Base-by-base conservation (phyloP, 2,113 vertebrate species). In the Herpetotheres cachinnans region DNA sequence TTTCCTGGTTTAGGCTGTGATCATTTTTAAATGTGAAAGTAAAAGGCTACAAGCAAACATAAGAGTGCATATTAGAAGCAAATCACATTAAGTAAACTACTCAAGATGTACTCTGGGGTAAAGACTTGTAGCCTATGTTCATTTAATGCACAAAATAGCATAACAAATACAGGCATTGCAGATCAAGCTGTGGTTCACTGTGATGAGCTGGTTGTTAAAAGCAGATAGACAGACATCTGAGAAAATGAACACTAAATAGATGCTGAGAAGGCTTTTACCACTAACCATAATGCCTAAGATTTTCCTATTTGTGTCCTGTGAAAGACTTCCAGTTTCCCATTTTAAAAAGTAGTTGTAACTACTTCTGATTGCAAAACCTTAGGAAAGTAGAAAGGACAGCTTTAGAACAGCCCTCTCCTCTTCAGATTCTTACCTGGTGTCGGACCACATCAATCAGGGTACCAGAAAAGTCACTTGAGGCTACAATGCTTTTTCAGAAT, bases 1-100 rank as follows among this genome's bases (percentile, higher is more conserved):
- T 89, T 49, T 87, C 46, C 61, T 85, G 49, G 50, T 69, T 91
- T 76, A 82, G 61, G 9, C 70, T 93, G 46, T 82, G 74, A 89
- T 95, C 46, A 88, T 92, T 91, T 92, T 91, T 81, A 95, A 94
- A 94, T 32, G 42, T 61, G 50, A 86, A 97, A 96, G 54, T 76
- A 78, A 93, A 97, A 95, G 59, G 44, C 90, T 84, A 74, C 50
- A 79, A 90, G 58, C 36, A 92, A 94, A 86, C 16, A 38, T 70
- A 90, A 87, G 36, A 90, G 46, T 52, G 54, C 7, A 20, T 69
- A 78, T 52, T 78, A 86, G 34, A 82, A 88, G 69, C 6, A 83
- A 89, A 89, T 62, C 76, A 86, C 38, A 91, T 85, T 91, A 95
- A 94, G 49, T 32, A 90, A 96, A 93, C 83, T 86, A 65, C 65